phyloP scores from a whole-genome alignment of 2,888 invertebrate species.

The Troides aeacus region DNA sequence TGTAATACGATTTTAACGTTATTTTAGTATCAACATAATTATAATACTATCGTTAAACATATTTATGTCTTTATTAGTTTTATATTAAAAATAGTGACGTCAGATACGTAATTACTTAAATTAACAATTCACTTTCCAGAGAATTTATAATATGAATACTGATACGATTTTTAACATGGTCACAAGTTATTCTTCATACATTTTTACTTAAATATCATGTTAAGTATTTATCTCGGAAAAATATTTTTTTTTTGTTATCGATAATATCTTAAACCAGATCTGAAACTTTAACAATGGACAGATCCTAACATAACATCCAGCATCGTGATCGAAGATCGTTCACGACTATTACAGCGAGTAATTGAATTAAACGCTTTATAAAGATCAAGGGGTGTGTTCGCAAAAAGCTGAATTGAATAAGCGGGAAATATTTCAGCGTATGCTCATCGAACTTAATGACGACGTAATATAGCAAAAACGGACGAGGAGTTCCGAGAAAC shows the following conservation, averaged over 20 bases:
- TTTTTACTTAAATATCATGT: not conserved
- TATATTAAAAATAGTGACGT: no score
- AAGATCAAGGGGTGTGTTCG: constrained; percentile 1
- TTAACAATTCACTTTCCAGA: no score
- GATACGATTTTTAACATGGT: no score
- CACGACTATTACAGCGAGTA: constrained; percentile 1
- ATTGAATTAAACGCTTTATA: constrained; percentile 23
- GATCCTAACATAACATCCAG: not conserved
- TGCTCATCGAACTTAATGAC: constrained; percentile 33
- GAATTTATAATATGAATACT: no score
- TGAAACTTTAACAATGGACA: not conserved
- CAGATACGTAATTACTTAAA: no score
- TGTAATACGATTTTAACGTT: not conserved
- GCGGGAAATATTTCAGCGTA: constrained; percentile 32
- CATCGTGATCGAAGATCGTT: not conserved
- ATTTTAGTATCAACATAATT: not conserved
- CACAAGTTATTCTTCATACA: no score
- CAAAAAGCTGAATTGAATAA: constrained; percentile 30
- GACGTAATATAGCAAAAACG: constrained; percentile 26
- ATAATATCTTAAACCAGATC: not conserved
- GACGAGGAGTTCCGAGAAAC: constrained; percentile 49
- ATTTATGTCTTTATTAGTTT: no score
- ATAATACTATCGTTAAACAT: not conserved
- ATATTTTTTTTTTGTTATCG: not conserved
- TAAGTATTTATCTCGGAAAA: not conserved